Base-by-base conservation (phyloP, 2,888 invertebrate genomes). In the Exocentrus adspersus region DNA sequence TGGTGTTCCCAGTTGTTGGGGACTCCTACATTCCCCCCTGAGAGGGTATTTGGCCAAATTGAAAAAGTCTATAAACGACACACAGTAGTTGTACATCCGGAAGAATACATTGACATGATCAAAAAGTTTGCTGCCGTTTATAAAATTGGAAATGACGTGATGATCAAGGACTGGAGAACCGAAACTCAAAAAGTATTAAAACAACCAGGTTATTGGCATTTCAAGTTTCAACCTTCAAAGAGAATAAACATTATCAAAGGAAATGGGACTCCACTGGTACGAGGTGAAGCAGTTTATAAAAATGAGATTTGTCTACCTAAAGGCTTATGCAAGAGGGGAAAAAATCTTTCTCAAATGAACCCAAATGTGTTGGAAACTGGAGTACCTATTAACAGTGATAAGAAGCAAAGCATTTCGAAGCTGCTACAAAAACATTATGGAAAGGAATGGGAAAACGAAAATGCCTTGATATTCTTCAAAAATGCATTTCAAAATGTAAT, bases 31-130 rank as follows among this genome's bases (percentile, higher is more conserved):
- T 64, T 19, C 60, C 64, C n/a, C 32, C 64, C 60, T 20, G 65
- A 69, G 37, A 46, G 68, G 17, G 58, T 69, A 19, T 69, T 69
- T 64, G 68, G 60, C 21, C n/a, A 54, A 20, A 61, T 61, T 43
- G 64, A 68, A 41, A 63, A 52, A 28, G 42, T 53, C 16, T 48
- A 62, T 24, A 65, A 52, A 53, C 51, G 42, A 37, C 58, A 50
- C 54, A n/a, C 54, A 20, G 52, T 41, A 41, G 59, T 68, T 24
- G 52, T 52, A 6, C 21, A 54, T 17, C 60, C 56, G 28, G 45
- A 65, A 12, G 52, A 65, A 45, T 69, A 67, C 48, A 28, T 21
- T 19, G 56, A 53, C 19, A 64, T 68, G 24, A 43, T 65, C 17
- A 7, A 56, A 28, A 54, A 60, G 24, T 54, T 28, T 51, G 62